Evolutionary conservation across 2,113 vertebrate species (phyloP).

Genomic region (Neogale vison): DNA sequence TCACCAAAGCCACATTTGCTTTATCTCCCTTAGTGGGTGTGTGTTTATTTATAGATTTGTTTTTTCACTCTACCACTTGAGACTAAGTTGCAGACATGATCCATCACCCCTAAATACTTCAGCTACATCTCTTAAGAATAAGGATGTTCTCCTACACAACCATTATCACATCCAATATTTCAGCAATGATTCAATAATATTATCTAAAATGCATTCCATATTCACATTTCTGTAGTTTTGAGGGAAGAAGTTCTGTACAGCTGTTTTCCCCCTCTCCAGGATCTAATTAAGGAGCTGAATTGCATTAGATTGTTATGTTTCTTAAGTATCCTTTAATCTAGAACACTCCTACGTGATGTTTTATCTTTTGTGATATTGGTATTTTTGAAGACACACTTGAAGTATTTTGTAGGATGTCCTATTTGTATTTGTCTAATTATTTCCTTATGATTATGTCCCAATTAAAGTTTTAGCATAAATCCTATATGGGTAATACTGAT

Average conservation of each 20-base stretch:
- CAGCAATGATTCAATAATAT: neutral
- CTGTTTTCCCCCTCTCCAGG: neutral
- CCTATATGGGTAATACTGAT: neutral
- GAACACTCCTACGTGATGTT: neutral
- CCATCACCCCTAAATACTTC: neutral
- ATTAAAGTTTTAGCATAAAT: slow-evolving; percentile 44
- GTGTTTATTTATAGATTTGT: slow-evolving; percentile 49
- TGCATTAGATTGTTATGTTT: neutral
- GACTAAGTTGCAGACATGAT: neutral
- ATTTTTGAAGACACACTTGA: neutral
- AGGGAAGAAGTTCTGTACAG: neutral
- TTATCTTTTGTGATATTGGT: neutral
- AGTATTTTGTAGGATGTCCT: neutral
- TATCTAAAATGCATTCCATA: neutral
- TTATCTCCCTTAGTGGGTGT: neutral
- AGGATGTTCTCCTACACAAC: neutral
- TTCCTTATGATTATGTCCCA: neutral
- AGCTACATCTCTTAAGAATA: slow-evolving; percentile 7
- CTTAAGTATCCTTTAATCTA: neutral
- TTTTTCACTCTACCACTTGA: neutral
- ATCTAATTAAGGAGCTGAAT: neutral
- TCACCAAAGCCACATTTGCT: slow-evolving; percentile 36
- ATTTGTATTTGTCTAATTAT: neutral
- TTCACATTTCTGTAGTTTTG: neutral
- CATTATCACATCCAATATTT: neutral